Evolutionary conservation across 2,113 vertebrate species (phyloP), one percentile per base, ranked within the genome.

Genomic region (Phycodurus eques): DNA sequence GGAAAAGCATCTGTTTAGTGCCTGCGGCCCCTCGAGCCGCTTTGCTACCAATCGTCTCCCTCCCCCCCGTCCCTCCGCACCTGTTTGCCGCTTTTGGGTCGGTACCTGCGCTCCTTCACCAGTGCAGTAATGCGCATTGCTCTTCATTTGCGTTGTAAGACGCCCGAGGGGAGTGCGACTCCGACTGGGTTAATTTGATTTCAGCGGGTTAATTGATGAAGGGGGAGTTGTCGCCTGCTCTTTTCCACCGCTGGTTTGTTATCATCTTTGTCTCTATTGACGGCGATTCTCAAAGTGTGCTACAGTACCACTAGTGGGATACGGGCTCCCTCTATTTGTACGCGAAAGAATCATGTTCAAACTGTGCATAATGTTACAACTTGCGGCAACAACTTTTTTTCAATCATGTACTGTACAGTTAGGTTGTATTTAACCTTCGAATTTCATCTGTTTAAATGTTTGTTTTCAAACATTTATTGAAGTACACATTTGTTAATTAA

Each of bases 141-240:
- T 86, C 83, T 87, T 85, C 84, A 79, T 89, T 88, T 86, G 78
- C 70, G 78, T 67, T 68, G 83, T 75, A 75, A 81, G 79, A 87
- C 77, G 82, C 76, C 78, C 78, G 77, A 82, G 79, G 87, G 86
- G 81, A 87, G 82, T 64, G 53, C 73, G 33, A 70, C 77, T 85
- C 85, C 79, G 86, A 72, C 78, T 83, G 86, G 89, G 86, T 89
- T 92, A 83, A 91, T 87, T 87, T 85, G 81, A 89, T 90, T 90
- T 84, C 72, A 63, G 77, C 5, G 78, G 84, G 84, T 87, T 90
- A 90, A 91, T 90, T 91, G 87, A 90, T 85, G 84, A 82, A 66
- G 85, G 82, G 79, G 82, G 82, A 81, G 81, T 81, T 35, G 8
- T 83, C 77, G 78, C 74, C 78, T 77, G 81, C 78, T 90, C 80